Percentiles rank a stretch among this genome's conserved stretches.
Conservation (phyloP, 2,113 vertebrate species). For the Paramisgurnus dabryanus region DNA sequence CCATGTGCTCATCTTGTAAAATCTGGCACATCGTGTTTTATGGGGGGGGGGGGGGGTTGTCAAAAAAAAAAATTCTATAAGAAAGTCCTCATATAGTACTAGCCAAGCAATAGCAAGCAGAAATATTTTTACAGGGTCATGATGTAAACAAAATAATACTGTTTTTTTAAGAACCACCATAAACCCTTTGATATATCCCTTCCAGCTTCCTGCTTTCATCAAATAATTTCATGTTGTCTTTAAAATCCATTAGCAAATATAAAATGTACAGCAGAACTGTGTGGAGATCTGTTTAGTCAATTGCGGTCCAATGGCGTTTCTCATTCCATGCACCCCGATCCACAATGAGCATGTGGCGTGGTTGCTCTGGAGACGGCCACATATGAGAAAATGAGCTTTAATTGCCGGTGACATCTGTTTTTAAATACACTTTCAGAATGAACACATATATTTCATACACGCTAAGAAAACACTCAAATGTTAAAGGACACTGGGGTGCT, state of each 20-base stretch:
- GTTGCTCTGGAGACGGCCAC: conserved; percentile 35
- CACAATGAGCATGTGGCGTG: conserved; percentile 25
- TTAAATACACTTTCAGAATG: conserved; percentile 32
- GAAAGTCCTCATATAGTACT: too few species aligned
- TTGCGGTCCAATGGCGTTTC: conserved; percentile 42
- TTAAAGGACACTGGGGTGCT: conserved; percentile 21
- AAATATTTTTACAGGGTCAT: too few species aligned
- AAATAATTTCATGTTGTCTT: background rate
- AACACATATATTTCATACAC: conserved; percentile 11
- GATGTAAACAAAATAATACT: too few species aligned
- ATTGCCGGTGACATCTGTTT: conserved; percentile 51
- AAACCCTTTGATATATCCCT: too few species aligned
- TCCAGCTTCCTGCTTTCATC: too few species aligned
- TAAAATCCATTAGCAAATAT: conserved; percentile 31
- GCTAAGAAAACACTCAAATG: conserved; percentile 28
- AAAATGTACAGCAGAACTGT: conserved; percentile 31
- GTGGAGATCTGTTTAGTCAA: conserved; percentile 55
- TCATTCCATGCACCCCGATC: conserved; percentile 31
- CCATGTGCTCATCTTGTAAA: too few species aligned
- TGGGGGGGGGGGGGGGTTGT: too few species aligned
- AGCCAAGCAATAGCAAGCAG: too few species aligned
- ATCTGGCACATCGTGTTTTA: too few species aligned
- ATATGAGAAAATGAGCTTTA: conserved; percentile 42
- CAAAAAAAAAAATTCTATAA: too few species aligned
- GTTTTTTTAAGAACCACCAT: too few species aligned